Conservation (phyloP, 1,140 invertebrate species). For the Trichonephila inaurata region DNA sequence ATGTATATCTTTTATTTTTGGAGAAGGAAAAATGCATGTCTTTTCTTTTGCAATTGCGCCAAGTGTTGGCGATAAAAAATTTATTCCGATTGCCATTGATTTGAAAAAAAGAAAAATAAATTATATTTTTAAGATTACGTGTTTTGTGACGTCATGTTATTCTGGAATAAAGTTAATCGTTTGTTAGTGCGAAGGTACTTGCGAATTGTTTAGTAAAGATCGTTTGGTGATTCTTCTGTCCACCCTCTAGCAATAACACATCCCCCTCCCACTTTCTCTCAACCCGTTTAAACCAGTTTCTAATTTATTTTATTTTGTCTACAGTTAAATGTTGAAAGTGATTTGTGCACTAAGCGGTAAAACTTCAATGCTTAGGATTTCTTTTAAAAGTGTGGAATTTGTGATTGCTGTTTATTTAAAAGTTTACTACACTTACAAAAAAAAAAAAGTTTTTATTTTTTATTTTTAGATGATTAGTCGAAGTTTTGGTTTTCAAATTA, state of each 20-base stretch:
- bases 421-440: not conserved
- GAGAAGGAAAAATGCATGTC: not conserved
- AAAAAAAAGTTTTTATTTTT: not conserved
- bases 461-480: too few relatives aligned
- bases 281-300: constrained; percentile 12
- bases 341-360: not conserved
- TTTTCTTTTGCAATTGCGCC: not conserved
- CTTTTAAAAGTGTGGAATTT: not conserved
- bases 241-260: not conserved
- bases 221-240: not conserved
- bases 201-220: constrained; percentile 16
- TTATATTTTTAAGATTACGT: not conserved
- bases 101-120: not conserved
- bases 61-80: not conserved
- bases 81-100: not conserved
- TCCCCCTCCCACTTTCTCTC: not conserved
- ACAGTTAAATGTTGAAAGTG: not conserved
- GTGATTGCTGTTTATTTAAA: not conserved
- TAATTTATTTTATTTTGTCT: constrained; percentile 28
- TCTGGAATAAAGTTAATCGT: not conserved
- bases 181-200: not conserved
- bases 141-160: constrained; percentile 23
- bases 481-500: too few relatives aligned
- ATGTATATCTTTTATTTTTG: not conserved
- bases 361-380: not conserved